These are phyloP conservation scores for Pristionchus exspectatus DNA, from an alignment of 2,888 invertebrate species.

Conservation along the genomic window DNA sequence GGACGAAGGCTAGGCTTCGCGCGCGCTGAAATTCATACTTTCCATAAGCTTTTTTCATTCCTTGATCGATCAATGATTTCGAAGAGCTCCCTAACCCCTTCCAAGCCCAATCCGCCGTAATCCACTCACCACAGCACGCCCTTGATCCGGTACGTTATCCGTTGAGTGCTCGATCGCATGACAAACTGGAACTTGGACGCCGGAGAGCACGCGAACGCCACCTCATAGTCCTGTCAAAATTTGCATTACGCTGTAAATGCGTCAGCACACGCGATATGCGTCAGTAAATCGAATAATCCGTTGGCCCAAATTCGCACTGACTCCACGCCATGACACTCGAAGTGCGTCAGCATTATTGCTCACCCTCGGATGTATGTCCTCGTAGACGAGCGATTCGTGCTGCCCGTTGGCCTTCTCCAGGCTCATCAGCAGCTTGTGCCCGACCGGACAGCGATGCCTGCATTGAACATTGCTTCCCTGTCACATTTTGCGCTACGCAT, in stretches of 20 bases:
- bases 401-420: constrained; percentile 55
- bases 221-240: constrained; percentile 52
- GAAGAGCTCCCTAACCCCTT: too few species aligned
- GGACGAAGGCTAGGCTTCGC: neutral
- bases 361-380: constrained; percentile 54
- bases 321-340: neutral
- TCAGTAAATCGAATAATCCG: neutral
- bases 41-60: neutral
- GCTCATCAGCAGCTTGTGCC: constrained; percentile 54
- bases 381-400: constrained; percentile 54
- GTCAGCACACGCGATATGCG: neutral
- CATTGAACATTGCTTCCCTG: neutral
- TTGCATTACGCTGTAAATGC: neutral
- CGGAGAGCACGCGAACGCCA: constrained; percentile 53
- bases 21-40: neutral
- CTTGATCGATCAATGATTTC: neutral
- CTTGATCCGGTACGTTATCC: constrained; percentile 43
- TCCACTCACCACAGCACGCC: constrained; percentile 49
- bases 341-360: neutral
- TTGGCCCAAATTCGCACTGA: neutral
- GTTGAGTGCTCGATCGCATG: neutral
- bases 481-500: neutral
- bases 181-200: constrained; percentile 45
- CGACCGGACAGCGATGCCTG: constrained; percentile 50
- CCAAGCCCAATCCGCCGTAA: neutral